phyloP scores from a whole-genome alignment of 2,113 vertebrate genomes.

The Periophthalmodon schlosseri region DNA sequence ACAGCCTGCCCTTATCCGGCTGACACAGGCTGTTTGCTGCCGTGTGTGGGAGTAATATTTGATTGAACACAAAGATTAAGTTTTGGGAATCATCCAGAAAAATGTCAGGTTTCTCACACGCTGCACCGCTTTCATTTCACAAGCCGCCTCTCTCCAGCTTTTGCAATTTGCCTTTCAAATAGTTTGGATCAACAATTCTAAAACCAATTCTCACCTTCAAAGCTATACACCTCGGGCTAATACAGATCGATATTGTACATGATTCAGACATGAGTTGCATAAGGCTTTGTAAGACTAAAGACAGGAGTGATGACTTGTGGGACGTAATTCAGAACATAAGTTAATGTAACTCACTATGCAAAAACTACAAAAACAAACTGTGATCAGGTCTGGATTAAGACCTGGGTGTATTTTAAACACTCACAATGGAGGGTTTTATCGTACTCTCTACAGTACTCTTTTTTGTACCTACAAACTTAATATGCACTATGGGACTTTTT shows the following conservation, averaged over 20 bases:
- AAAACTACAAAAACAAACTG: too few relatives aligned
- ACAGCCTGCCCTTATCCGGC: slow-evolving; percentile 32
- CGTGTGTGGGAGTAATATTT: slow-evolving; percentile 22
- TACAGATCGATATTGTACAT: background rate
- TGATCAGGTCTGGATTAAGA: too few relatives aligned
- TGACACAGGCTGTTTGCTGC: slow-evolving; percentile 19
- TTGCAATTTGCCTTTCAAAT: slow-evolving; percentile 20
- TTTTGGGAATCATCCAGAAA: slow-evolving; percentile 46
- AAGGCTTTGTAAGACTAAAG: too few relatives aligned
- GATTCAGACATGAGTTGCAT: background rate
- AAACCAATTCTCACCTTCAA: background rate
- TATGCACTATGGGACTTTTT: too few relatives aligned
- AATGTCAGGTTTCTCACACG: slow-evolving; percentile 24
- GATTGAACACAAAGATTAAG: slow-evolving; percentile 48
- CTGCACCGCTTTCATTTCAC: slow-evolving; percentile 39
- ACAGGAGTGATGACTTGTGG: too few relatives aligned
- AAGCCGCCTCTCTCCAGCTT: slow-evolving; percentile 43
- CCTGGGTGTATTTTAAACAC: too few relatives aligned
- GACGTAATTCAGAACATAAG: too few relatives aligned
- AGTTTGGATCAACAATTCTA: background rate
- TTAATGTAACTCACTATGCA: too few relatives aligned
- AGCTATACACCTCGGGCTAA: too few relatives aligned
- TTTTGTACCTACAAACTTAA: too few relatives aligned
- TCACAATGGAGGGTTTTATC: too few relatives aligned
- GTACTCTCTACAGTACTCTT: too few relatives aligned